phyloP scores from a whole-genome alignment of 2,888 invertebrate genomes.

The Cerastis leucographa region DNA sequence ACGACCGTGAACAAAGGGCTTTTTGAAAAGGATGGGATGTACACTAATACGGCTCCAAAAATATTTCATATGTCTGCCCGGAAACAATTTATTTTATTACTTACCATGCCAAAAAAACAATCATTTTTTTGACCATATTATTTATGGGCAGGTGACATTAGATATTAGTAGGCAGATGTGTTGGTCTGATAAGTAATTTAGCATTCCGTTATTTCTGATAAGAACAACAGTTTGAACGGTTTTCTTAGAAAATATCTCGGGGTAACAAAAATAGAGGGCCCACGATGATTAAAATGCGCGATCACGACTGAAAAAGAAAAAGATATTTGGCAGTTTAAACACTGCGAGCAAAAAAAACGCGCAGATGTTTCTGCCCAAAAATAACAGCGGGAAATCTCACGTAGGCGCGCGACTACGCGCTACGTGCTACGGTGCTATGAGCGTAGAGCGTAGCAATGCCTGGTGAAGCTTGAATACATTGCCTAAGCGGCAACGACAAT shows the following conservation, averaged over 20 bases:
- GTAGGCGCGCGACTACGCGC: constrained; percentile 21
- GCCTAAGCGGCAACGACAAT: not conserved
- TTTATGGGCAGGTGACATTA: not conserved
- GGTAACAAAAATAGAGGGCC: not conserved
- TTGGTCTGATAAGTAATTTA: not conserved
- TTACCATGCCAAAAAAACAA: constrained; percentile 24
- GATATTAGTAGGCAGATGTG: not conserved
- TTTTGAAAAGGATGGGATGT: constrained; percentile 36
- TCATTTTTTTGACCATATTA: constrained; percentile 7
- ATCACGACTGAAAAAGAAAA: not conserved
- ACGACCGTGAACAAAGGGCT: constrained; percentile 44
- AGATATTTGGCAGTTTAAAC: not conserved
- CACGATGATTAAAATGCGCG: not conserved
- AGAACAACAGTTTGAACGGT: not conserved
- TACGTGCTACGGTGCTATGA: constrained; percentile 52
- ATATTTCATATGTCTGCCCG: constrained; percentile 31
- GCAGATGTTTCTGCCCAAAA: constrained; percentile 6
- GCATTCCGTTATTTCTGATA: not conserved
- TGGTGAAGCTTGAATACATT: not conserved
- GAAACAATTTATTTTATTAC: constrained; percentile 39
- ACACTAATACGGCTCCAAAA: constrained; percentile 33
- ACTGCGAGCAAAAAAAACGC: constrained; percentile 10
- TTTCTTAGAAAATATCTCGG: not conserved
- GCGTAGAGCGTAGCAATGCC: constrained; percentile 29
- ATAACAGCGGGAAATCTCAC: not conserved